phyloP scores from a whole-genome alignment of 2,888 invertebrate species.

The Alloscopus bannaensis region DNA sequence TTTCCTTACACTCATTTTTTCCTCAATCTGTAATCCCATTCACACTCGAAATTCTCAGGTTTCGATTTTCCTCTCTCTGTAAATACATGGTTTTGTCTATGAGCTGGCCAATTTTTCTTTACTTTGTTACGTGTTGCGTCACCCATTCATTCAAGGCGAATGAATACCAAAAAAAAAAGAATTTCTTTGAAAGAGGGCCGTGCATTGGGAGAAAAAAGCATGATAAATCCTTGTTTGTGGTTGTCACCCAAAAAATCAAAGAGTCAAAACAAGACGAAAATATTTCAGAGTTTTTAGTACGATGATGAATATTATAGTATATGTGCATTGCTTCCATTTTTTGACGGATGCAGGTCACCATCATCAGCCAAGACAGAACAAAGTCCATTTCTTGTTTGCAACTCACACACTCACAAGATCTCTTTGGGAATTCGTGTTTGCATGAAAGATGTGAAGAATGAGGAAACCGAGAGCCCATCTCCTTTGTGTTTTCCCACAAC shows the following conservation, averaged over 20 bases:
- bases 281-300: background rate
- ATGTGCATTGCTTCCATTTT: constrained; percentile 7
- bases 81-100: too few species aligned
- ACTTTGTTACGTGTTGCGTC: background rate
- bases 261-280: background rate
- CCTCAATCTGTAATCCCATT: too few species aligned
- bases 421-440: too few species aligned
- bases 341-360: constrained; percentile 18
- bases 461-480: constrained; percentile 5
- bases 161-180: background rate
- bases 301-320: background rate
- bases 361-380: too few species aligned
- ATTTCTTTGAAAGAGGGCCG: background rate
- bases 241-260: background rate
- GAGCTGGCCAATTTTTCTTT: too few species aligned
- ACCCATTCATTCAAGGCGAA: background rate
- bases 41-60: background rate
- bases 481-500: background rate
- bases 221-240: background rate
- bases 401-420: too few species aligned
- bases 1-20: too few species aligned
- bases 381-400: background rate
- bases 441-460: background rate
- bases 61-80: too few species aligned
- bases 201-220: background rate